These are phyloP conservation scores for Cichladusa arquata DNA, from an alignment of 2,113 vertebrate species.

Conservation along the genomic window DNA sequence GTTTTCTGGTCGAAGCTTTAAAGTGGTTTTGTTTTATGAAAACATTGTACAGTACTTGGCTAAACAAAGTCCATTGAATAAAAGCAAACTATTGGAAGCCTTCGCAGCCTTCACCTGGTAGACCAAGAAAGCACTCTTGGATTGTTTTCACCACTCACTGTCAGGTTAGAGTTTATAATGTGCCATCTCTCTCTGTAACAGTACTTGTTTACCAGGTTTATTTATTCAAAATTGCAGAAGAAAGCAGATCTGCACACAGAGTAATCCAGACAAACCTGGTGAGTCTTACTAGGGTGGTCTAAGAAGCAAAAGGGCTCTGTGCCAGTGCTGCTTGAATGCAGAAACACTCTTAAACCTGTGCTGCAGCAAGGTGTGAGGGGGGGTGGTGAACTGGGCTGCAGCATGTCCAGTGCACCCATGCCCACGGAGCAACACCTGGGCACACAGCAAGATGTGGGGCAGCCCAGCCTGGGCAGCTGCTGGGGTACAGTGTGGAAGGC, in stretches of 20 bases:
- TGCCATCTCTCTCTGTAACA: neutral
- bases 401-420: neutral
- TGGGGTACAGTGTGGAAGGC: neutral
- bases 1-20: neutral
- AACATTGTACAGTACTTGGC: neutral
- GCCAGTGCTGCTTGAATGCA: neutral
- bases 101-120: neutral
- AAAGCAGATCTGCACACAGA: neutral
- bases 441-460: neutral
- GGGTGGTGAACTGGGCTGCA: neutral
- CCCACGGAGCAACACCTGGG: rapidly evolving
- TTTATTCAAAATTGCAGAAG: neutral
- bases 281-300: neutral
- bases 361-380: neutral
- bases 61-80: neutral
- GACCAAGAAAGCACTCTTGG: neutral
- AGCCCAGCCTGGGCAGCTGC: neutral
- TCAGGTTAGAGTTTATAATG: neutral
- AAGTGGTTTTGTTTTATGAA: neutral
- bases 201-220: neutral
- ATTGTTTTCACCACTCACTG: neutral
- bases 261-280: neutral
- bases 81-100: neutral
- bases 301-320: neutral
- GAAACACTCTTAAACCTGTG: neutral